Evolutionary conservation across 30 jellyfish, hydroid and myxozoan species (phyloP).

Genomic region (Nemopilema nomurai): DNA sequence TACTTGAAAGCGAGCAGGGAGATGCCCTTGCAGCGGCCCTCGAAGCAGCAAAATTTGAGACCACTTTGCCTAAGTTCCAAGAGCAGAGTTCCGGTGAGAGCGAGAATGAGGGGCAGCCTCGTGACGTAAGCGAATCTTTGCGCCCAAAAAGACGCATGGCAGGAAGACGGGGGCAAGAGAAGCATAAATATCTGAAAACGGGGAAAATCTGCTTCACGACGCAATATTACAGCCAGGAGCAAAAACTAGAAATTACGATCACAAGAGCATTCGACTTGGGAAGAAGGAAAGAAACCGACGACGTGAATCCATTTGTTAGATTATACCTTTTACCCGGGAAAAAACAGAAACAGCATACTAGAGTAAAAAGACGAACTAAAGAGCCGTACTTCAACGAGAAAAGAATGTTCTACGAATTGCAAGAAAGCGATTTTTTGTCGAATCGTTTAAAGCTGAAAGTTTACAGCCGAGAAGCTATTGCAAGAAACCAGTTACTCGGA

Average conservation of each 20-base stretch:
- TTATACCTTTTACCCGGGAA: slow-evolving; percentile 91
- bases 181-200: slow-evolving; percentile 38
- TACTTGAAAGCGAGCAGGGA: not conserved
- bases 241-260: slow-evolving; percentile 58
- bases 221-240: slow-evolving; percentile 28
- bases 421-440: slow-evolving; percentile 46
- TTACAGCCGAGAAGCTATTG: slow-evolving; percentile 63
- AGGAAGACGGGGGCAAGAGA: slow-evolving; percentile 31
- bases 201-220: slow-evolving; percentile 81
- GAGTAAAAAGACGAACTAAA: slow-evolving; percentile 70
- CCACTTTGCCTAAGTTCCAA: not conserved
- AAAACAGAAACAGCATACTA: slow-evolving; percentile 87
- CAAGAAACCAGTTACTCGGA: slow-evolving; percentile 81
- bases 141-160: slow-evolving; percentile 37
- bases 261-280: slow-evolving; percentile 70
- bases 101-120: slow-evolving; percentile 2
- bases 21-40: slow-evolving; percentile 48
- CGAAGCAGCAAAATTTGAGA: slow-evolving; percentile 29
- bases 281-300: slow-evolving; percentile 47
- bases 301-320: slow-evolving; percentile 78
- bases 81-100: not conserved
- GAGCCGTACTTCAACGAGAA: slow-evolving; percentile 85
- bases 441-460: slow-evolving; percentile 80
- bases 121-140: not conserved
- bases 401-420: slow-evolving; percentile 50